Evolutionary conservation across 2,797 vertebrate species (phyloP), one percentile per base, ranked within the genome.

Genomic region (Micrastur ruficollis): DNA sequence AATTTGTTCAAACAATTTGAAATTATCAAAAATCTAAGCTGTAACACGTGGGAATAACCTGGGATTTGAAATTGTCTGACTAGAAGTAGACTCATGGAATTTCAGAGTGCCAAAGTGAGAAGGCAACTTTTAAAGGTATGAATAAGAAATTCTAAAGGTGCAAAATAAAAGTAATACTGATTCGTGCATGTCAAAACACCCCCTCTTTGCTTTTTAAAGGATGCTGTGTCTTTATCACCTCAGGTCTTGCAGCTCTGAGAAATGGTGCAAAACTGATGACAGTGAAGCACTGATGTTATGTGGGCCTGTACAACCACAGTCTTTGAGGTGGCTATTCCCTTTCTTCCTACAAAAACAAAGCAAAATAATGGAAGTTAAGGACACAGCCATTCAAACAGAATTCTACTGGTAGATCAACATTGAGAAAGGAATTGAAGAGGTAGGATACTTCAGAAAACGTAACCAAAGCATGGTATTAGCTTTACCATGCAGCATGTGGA

Each of bases 401-500:
- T 62, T 74, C 73, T 50, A 13, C 6, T n/a, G 29, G 10, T 16
- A 66, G 12, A 38, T 32, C 27, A 85, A 34, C 11, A 42, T 11
- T 50, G 26, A 53, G 10, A 59, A 90, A 62, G 34, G n/a, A 80
- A 46, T 38, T 17, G 5, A 47, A 76, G 31, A 83, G 7, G 14
- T 22, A 68, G 36, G 11, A 38, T 70, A 50, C 31, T 66, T 85
- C 26, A 87, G 63, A 87, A 87, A 42, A 65, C 2, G 9, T 36
- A 49, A 46, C 1, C 9, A 29, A 76, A 93, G 29, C 22, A 31
- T 70, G 14, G 5, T n/a, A 66, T 42, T 50, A 84, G 55, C 6
- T 53, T 79, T 84, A 27, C 17, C n/a, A 36, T 4, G 5, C 0
- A 1, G 8, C 7, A 16, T 6, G 13, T 55, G 6, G 6, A 12